Evolutionary conservation across 2,888 invertebrate species (phyloP), one percentile per base, ranked within the genome.

Genomic region (Himalopsyche japonica): DNA sequence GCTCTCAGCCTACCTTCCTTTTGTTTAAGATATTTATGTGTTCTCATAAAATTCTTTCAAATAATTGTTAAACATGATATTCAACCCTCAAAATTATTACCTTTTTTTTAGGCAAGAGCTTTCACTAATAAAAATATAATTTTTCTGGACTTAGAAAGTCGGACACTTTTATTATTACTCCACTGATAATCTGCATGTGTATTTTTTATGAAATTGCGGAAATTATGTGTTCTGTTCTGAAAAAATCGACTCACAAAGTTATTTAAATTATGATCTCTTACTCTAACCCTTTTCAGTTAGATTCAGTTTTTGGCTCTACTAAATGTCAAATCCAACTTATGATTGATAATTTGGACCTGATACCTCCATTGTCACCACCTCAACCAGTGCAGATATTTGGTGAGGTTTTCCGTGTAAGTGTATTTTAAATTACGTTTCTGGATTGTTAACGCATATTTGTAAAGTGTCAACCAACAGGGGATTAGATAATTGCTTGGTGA

Each of bases 341-440:
- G n/a, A 32, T 83, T n/a, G 20, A 76, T 20, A 20, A 37, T 15
- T 47, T 79, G 18, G 12, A 2, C 18, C 34, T 18, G 24, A 47
- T 79, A 24, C 82, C 79, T 2, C 32, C 76, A 34, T 27, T 81
- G 10, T 30, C 49, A 1, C 43, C 79, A 20, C 84, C 84, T 1
- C 79, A 84, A 32, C 76, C 84, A 48, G 84, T 82, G 5, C 82
- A 84, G 24, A 76, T 84, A 76, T 84, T 84, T 79, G 84, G 84
- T 3, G 82, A 79, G 48, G 20, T 83, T 10, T 27, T 64, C 47
- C n/a, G 20, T 57, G 57, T 57, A 57, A 57, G 57, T 57, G 20
- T 20, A 57, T 20, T 20, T 20, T 57, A 43, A 12, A 43, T 43
- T 3, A 15, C 15, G 15, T 4, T 15, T 43, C 43, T 43, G 43